Evolutionary conservation across 2,888 invertebrate species (phyloP).

Genomic region (Pandemis cinnamomeana): DNA sequence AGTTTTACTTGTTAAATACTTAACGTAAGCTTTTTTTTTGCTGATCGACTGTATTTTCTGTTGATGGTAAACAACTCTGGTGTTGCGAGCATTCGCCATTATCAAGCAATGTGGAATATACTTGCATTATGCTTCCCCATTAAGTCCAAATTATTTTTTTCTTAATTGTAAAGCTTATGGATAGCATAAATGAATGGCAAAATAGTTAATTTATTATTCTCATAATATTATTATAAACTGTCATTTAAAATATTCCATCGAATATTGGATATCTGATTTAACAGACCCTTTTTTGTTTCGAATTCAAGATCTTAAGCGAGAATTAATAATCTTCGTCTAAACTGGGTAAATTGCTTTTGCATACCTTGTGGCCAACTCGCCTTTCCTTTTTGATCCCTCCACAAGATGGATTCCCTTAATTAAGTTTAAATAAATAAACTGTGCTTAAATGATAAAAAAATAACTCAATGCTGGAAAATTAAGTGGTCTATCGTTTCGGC

Average conservation of each 20-base stretch:
- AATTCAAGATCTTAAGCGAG: slow-evolving; percentile 9
- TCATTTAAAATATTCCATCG: not conserved
- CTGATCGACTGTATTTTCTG: too few species aligned
- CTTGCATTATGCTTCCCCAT: too few species aligned
- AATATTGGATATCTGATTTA: not conserved
- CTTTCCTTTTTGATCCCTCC: slow-evolving; percentile 35
- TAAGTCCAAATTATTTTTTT: too few species aligned
- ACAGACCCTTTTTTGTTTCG: slow-evolving; percentile 11
- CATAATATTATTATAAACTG: not conserved
- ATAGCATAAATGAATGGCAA: too few species aligned
- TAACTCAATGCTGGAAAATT: not conserved
- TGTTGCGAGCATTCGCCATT: too few species aligned
- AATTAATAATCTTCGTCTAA: slow-evolving; percentile 29
- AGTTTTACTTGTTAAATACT: too few species aligned
- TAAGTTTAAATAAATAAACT: slow-evolving; percentile 37
- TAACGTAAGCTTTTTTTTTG: too few species aligned
- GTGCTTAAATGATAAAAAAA: slow-evolving; percentile 8
- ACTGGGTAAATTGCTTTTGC: slow-evolving; percentile 37
- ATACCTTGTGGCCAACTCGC: slow-evolving; percentile 35
- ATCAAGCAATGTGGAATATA: too few species aligned
- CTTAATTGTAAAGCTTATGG: too few species aligned
- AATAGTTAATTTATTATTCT: too few species aligned
- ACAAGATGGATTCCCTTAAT: slow-evolving; percentile 15
- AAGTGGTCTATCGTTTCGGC: not conserved
- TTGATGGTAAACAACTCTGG: too few species aligned